Base-by-base conservation (phyloP, 2,888 invertebrate genomes). In the Noctuana brunneofusca region DNA sequence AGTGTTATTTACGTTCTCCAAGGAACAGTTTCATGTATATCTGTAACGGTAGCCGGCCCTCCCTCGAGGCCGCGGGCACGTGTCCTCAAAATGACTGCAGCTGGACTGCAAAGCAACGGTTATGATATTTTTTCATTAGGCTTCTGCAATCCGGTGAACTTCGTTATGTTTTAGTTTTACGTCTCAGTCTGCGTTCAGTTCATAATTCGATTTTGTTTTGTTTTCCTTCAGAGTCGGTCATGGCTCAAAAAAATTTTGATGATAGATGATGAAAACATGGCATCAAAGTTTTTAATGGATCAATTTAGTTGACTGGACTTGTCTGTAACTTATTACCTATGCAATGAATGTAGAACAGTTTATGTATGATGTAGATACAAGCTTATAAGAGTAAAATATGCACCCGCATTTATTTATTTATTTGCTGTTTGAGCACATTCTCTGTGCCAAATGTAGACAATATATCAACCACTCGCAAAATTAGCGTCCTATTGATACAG, bases 51-150 rank as follows among this genome's bases (percentile, higher is more conserved):
- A 11, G 6, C 35, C 20, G 24, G 22, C 14, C 20, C 12, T 59
- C 59, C 53, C 59, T 16, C 22, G 53, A 43, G 59, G 59, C 11
- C 46, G 18, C 11, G 24, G 69, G 54, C 75, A 72, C 75, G 73
- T 75, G 75, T 16, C 68, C 65, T 65, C 16, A 6, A 8, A 38
- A 38, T n/a, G n/a, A 35, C 8, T 67, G 62, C 71, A 72, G 70
- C 71, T 74, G 73, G 67, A 58, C 65, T 59, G 54, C 63, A 68
- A 68, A 66, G 63, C 14, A 46, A 46, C 46, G 18, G 69, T 66
- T 58, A 58, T 72, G 68, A 72, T 71, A 69, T 73, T 74, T 73
- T 73, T 73, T 71, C 71, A 71, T 71, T 70, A 72, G 66, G 64
- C 70, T 69, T 41, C 41, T 20, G n/a, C 35, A 14, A 38, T 38